Evolutionary conservation across 2,888 invertebrate genomes (phyloP), one percentile per base, ranked within the genome.

Genomic region (Autographa pulchrina): DNA sequence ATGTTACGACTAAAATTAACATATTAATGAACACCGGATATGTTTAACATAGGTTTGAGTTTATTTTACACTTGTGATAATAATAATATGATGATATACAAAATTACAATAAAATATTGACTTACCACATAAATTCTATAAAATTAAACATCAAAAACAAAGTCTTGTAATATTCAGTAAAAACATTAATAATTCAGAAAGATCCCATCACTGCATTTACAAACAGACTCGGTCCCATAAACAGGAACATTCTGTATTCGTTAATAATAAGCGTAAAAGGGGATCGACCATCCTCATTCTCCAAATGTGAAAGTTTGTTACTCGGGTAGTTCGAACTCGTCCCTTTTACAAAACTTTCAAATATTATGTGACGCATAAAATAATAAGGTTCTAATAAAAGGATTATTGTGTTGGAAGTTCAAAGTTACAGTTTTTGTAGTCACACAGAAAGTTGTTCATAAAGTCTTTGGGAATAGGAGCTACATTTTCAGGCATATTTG

Each of bases 271-370:
- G 48, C n/a, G n/a, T 16, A 11, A 65, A 74, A 74, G 48, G 48
- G 65, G 66, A 61, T n/a, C 16, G 35, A 13, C 60, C 31, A 61
- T 64, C 16, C 11, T 65, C 59, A 54, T 70, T 43, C 56, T 75
- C 62, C 59, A 66, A 76, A 66, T 59, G 60, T 2, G 52, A 65
- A 76, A 75, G 35, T 79, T 56, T 16, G n/a, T 25, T 20, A 69
- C 63, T 54, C 63, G 65, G 63, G 76, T 48, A 65, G 60, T 32
- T 8, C 25, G 20, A 56, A 62, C 65, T 18, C 58, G 48, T 60
- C 59, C 56, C 76, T 80, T 70, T 16, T 61, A 60, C 13, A 41
- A 65, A 58, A 80, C 52, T 80, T 75, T 54, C 41, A 9, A 69
- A 65, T 68, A 68, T 69, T 63, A 74, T 68, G 54, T 60, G 32